Conservation (phyloP, 1,140 invertebrate genomes). For the Apolygus lucorum region DNA sequence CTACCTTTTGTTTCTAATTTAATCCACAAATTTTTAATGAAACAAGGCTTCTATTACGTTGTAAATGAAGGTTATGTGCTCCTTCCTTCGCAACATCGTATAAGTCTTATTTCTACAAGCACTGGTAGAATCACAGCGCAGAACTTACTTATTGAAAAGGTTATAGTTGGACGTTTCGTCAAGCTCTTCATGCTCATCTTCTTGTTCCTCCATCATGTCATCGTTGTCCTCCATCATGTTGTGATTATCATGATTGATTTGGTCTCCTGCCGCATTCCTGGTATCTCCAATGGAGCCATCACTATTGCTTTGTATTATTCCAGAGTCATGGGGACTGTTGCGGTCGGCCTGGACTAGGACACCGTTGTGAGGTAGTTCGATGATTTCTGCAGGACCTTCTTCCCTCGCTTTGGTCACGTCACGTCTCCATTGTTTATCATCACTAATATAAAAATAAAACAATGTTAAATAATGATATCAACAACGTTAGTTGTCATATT, state of each 20-base stretch:
- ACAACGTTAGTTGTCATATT: too few relatives aligned
- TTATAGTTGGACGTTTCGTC: not conserved
- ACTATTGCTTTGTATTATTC: conserved; percentile 20
- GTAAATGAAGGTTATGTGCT: too few relatives aligned
- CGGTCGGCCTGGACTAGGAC: not conserved
- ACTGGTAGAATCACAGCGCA: too few relatives aligned
- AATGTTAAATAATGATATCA: too few relatives aligned
- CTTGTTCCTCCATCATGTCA: not conserved
- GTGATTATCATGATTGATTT: not conserved
- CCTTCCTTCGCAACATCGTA: too few relatives aligned
- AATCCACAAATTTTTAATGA: too few relatives aligned
- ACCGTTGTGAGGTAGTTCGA: not conserved
- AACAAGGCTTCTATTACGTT: too few relatives aligned
- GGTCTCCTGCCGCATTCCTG: not conserved
- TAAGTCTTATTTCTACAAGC: too few relatives aligned
- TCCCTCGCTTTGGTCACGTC: not conserved
- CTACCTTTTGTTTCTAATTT: too few relatives aligned
- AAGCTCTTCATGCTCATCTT: not conserved
- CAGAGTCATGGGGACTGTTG: conserved; percentile 13
- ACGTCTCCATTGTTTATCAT: conserved; percentile 13
- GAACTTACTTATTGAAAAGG: not conserved
- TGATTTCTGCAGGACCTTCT: conserved; percentile 17
- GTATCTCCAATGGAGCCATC: conserved; percentile 15
- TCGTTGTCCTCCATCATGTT: not conserved
- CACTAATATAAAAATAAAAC: too few relatives aligned